phyloP scores from a whole-genome alignment of 2,888 invertebrate species.

The Argyra leucocephala region DNA sequence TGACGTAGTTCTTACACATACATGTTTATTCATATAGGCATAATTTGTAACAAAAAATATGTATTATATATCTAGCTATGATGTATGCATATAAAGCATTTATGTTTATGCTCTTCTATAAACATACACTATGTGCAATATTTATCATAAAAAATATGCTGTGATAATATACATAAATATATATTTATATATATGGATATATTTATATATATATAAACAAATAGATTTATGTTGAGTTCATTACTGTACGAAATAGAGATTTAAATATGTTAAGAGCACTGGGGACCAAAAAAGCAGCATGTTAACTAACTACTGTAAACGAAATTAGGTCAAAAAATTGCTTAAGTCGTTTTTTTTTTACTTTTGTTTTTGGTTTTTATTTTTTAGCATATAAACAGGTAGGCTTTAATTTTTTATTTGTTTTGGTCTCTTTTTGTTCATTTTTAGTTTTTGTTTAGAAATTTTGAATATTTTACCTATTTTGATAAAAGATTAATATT shows the following conservation, averaged over 20 bases:
- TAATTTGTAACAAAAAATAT: too few species aligned
- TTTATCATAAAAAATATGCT: not conserved
- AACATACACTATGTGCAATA: not conserved
- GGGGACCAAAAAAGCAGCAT: conserved; percentile 5
- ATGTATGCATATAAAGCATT: too few species aligned
- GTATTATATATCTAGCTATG: too few species aligned
- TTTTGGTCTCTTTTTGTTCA: not conserved
- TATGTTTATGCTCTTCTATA: not conserved
- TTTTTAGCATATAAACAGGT: not conserved
- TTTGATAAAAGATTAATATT: too few species aligned
- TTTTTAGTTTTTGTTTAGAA: too few species aligned
- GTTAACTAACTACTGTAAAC: not conserved
- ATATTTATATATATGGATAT: not conserved
- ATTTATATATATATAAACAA: not conserved
- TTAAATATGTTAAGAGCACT: conserved; percentile 1
- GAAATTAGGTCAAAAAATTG: conserved; percentile 6
- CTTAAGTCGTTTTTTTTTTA: not conserved
- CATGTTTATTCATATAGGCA: too few species aligned
- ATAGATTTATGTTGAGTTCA: not conserved
- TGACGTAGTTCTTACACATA: too few species aligned
- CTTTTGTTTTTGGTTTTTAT: not conserved
- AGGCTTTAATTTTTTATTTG: not conserved
- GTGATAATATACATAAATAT: not conserved
- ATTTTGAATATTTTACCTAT: too few species aligned
- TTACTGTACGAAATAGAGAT: not conserved